Base-by-base conservation (phyloP, 2,888 invertebrate genomes). In the Chorisops tibialis region DNA sequence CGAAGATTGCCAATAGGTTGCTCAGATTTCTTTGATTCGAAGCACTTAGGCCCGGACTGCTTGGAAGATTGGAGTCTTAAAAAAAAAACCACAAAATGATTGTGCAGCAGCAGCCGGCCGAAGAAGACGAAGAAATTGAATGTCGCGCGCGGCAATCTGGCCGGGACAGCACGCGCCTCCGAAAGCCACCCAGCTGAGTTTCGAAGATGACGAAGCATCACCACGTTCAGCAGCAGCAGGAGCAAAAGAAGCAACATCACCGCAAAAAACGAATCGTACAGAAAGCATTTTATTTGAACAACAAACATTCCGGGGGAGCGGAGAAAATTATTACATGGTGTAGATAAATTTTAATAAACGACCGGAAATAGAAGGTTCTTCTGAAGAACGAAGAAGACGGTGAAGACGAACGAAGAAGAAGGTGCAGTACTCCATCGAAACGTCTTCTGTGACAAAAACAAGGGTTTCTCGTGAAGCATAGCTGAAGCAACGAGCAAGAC, bases 361-460 rank as follows among this genome's bases (percentile, higher is more conserved):
- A 72, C 66, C 71, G 73, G 73, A 72, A 72, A 70, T 72, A 69
- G 72, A 71, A 70, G 70, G 60, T 64, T 63, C 56, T 51, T 43
- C 51, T 62, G 11, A 47, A 12, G n/a, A 19, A 21, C 45, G 22
- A 7, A 47, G 4, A 41, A 41, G 6, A n/a, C 16, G n/a, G 19
- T 16, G 41, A 41, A 5, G 30, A 1, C 30, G 30, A 30, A 9
- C 1, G 30, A 30, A 30, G 30, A 9, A 30, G 30, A 30, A 30
- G 30, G 30, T 30, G 9, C 30, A 30, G 30, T 30, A 9, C 30
- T 30, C 30, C 9, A 30, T 9, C 30, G 9, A 30, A 30, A 30
- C 30, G 30, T 30, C 30, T 30, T 30, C 7, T 30, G 30, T 30
- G 30, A 30, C 30, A 30, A 30, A 30, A 30, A 30, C 30, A 30